Conservation (phyloP, 2,888 invertebrate genomes). For the Leucophora obtusa region DNA sequence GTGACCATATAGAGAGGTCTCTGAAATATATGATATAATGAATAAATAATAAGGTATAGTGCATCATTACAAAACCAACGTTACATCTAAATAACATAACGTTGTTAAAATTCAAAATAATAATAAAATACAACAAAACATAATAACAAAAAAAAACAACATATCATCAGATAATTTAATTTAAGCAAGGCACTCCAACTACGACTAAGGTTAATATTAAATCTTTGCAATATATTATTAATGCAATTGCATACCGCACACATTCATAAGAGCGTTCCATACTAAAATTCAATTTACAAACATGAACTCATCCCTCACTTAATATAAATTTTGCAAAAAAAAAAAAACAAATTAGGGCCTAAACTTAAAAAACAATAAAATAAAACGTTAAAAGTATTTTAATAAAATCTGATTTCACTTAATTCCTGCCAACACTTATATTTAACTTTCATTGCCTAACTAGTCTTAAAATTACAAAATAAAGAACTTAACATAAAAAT, state of each 20-base stretch:
- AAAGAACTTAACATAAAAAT: not conserved
- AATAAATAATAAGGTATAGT: not conserved
- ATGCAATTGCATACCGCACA: not conserved
- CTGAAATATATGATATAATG: not conserved
- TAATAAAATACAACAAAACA: slow-evolving; percentile 19
- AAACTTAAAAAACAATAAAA: too few species aligned
- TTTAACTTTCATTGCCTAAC: not conserved
- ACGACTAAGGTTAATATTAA: slow-evolving; percentile 6
- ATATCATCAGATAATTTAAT: slow-evolving; percentile 6
- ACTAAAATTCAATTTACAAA: not conserved
- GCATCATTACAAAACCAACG: not conserved
- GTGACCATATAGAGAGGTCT: not conserved
- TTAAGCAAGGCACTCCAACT: slow-evolving; percentile 33
- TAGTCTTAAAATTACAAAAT: slow-evolving; percentile 1
- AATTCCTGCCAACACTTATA: not conserved
- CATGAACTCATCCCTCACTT: not conserved
- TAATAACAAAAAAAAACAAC: slow-evolving; percentile 20
- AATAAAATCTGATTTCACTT: not conserved
- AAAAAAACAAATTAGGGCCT: too few species aligned
- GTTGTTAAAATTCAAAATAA: slow-evolving; percentile 8
- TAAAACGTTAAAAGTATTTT: too few species aligned
- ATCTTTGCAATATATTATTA: not conserved
- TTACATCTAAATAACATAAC: not conserved
- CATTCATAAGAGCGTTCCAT: slow-evolving; percentile 3
- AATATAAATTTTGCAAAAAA: not conserved